phyloP scores from a whole-genome alignment of 2,113 vertebrate genomes.

The Chlamydotis undulata region DNA sequence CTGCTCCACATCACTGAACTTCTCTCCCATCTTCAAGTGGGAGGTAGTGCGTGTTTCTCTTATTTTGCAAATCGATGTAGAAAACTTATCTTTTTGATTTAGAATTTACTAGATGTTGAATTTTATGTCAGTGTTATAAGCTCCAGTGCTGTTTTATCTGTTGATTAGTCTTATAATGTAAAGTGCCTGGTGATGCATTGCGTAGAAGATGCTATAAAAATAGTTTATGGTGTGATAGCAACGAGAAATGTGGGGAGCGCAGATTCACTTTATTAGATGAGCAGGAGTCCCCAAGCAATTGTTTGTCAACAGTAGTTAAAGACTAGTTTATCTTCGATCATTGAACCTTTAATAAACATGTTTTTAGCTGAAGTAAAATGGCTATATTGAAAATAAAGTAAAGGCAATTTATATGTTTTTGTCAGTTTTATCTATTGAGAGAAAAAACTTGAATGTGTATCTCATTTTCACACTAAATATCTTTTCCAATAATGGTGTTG shows the following conservation, averaged over 20 bases:
- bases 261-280: constrained; percentile 44
- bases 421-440: not conserved
- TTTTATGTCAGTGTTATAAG: constrained; percentile 23
- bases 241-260: constrained; percentile 24
- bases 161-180: constrained; percentile 59
- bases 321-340: constrained; percentile 50
- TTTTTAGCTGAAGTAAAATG: constrained; percentile 21
- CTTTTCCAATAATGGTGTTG: not conserved
- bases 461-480: not conserved
- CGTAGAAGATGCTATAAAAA: constrained; percentile 44
- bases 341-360: constrained; percentile 54
- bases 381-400: constrained; percentile 43
- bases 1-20: not conserved
- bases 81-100: constrained; percentile 21
- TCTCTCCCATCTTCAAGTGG: not conserved
- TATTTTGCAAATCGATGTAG: not conserved
- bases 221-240: constrained; percentile 51
- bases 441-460: not conserved
- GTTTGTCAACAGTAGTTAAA: constrained; percentile 50
- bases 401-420: constrained; percentile 25
- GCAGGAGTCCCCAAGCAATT: constrained; percentile 19
- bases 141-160: constrained; percentile 43
- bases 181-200: constrained; percentile 34
- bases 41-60: not conserved
- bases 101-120: constrained; percentile 1